Conservation (phyloP, 2,888 invertebrate species). For the Sesamia inferens region DNA sequence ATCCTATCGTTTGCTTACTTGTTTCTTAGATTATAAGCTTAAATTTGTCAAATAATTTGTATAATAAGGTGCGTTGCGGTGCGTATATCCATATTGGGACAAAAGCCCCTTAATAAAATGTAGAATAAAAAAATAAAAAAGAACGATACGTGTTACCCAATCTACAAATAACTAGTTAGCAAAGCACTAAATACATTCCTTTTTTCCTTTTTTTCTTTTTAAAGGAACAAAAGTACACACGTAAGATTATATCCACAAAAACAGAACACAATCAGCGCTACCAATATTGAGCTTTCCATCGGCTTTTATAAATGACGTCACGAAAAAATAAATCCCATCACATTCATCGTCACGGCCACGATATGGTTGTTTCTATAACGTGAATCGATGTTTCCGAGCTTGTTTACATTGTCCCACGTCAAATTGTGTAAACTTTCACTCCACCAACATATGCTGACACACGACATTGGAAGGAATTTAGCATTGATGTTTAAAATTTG, state of each 20-base stretch:
- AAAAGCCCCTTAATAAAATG: no score
- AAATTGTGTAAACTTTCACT: slow-evolving; percentile 51
- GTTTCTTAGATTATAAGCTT: no score
- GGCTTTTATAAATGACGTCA: slow-evolving; percentile 44
- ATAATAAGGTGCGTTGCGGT: no score
- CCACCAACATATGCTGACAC: slow-evolving; percentile 6
- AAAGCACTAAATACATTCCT: no score
- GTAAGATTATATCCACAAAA: slow-evolving; percentile 28
- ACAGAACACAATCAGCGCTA: slow-evolving; percentile 36
- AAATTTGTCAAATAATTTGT: no score
- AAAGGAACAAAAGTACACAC: neutral
- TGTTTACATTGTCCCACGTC: slow-evolving; percentile 53
- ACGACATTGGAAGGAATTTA: slow-evolving; percentile 4
- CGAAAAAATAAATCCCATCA: slow-evolving; percentile 42
- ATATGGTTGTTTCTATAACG: slow-evolving; percentile 56
- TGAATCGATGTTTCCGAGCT: slow-evolving; percentile 37
- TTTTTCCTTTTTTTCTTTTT: no score
- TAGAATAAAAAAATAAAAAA: no score
- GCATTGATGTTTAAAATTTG: neutral
- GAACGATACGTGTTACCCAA: no score
- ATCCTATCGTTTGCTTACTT: no score
- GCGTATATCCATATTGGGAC: no score
- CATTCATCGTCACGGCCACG: slow-evolving; percentile 42
- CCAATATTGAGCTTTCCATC: slow-evolving; percentile 33
- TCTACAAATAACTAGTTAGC: neutral